phyloP scores from a whole-genome alignment of 2,888 invertebrate genomes.

The Oegoconia quadripuncta region DNA sequence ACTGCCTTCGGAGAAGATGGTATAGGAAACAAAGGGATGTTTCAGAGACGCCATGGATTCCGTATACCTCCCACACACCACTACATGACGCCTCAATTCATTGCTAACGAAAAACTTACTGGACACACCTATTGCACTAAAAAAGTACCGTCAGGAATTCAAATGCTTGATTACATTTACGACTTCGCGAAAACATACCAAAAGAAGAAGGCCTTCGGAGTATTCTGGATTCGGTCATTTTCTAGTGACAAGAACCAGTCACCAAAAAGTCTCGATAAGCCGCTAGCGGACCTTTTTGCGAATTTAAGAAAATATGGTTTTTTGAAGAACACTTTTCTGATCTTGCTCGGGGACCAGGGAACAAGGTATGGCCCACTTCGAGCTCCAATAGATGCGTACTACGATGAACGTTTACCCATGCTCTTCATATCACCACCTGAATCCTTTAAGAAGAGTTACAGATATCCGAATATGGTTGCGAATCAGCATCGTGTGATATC shows the following conservation, averaged over 20 bases:
- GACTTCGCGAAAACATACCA: not conserved
- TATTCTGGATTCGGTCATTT: constrained; percentile 1
- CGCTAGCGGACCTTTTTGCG: not conserved
- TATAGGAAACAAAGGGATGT: not conserved
- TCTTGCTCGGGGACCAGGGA: constrained; percentile 1
- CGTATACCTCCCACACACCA: constrained; percentile 81
- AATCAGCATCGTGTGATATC: too few species aligned
- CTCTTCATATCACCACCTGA: not conserved
- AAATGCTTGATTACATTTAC: not conserved
- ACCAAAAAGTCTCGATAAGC: not conserved
- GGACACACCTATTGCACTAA: not conserved
- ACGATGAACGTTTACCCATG: constrained; percentile 1
- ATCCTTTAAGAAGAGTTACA: not conserved
- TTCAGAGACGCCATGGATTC: constrained; percentile 32
- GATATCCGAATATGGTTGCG: too few species aligned
- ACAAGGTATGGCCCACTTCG: not conserved
- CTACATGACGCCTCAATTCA: not conserved
- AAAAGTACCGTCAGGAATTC: not conserved
- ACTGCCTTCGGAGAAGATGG: constrained; percentile 1
- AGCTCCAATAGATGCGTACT: not conserved
- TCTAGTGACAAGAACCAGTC: not conserved
- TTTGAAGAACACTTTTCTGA: not conserved
- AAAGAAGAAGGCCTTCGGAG: not conserved
- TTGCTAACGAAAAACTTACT: constrained; percentile 6
- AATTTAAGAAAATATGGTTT: not conserved